phyloP scores from a whole-genome alignment of 2,113 vertebrate species.

The Microcebus griseorufus region DNA sequence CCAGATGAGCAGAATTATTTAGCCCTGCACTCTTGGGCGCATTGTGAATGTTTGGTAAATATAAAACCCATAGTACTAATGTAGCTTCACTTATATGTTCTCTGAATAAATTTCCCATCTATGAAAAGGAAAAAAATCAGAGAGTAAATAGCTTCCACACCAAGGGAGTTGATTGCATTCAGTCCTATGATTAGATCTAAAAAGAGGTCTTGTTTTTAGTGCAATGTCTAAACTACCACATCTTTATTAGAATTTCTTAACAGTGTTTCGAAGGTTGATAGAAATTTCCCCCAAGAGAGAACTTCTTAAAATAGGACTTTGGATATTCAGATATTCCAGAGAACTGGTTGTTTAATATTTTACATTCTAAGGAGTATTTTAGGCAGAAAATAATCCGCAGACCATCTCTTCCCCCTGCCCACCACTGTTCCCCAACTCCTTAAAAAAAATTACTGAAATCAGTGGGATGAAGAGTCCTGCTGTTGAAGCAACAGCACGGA shows the following conservation, averaged over 20 bases:
- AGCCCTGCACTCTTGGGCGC: background rate
- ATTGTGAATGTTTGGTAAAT: constrained; percentile 2
- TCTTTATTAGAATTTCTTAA: constrained; percentile 13
- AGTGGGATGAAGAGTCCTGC: background rate
- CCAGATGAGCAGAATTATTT: constrained; percentile 27
- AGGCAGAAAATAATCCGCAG: background rate
- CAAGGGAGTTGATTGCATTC: background rate
- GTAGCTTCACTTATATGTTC: background rate
- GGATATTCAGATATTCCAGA: background rate
- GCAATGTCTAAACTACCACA: background rate
- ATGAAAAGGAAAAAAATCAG: background rate
- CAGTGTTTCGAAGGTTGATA: background rate
- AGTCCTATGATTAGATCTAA: background rate
- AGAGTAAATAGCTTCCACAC: background rate
- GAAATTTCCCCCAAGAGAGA: background rate
- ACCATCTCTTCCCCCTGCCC: background rate
- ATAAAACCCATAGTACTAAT: background rate
- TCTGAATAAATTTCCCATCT: constrained; percentile 5
- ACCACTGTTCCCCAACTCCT: background rate
- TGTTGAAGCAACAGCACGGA: background rate
- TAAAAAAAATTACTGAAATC: background rate
- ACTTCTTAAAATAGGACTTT: constrained; percentile 46
- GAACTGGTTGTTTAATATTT: constrained; percentile 12
- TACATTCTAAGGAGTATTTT: constrained; percentile 29
- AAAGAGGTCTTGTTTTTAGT: background rate